Evolutionary conservation across 2,888 invertebrate species (phyloP).

Genomic region (Ditylenchus weischeri): DNA sequence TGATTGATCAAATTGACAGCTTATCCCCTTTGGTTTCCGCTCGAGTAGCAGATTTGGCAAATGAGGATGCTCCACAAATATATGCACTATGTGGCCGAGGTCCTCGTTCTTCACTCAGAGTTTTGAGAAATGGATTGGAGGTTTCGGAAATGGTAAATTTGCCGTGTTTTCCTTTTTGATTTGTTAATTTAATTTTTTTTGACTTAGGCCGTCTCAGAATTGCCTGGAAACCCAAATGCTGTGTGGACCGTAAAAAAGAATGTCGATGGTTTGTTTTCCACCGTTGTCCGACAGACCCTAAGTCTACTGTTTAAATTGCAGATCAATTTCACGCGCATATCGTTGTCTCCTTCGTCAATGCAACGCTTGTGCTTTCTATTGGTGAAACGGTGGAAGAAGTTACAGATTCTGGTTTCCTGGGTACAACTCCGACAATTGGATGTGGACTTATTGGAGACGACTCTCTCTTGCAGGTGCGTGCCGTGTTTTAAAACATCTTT

Average conservation of each 20-base stretch:
- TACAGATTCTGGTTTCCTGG: constrained; percentile 96
- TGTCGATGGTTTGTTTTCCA: constrained; percentile 75
- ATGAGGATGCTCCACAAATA: constrained; percentile 96
- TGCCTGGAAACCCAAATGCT: constrained; percentile 99
- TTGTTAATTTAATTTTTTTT: no score
- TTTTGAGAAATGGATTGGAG: constrained; percentile 88
- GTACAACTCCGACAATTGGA: constrained; percentile 95
- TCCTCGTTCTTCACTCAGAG: constrained; percentile 84
- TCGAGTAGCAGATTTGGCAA: constrained; percentile 68
- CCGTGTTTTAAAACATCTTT: background rate
- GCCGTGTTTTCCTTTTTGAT: no score
- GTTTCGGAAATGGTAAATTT: constrained; percentile 82
- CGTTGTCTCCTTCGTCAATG: constrained; percentile 97
- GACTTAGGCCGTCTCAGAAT: constrained; percentile 80
- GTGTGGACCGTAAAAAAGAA: constrained; percentile 97
- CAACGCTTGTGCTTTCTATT: constrained; percentile 95
- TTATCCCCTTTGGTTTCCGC: constrained; percentile 41
- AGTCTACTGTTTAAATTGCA: constrained; percentile 61
- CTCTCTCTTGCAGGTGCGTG: constrained; percentile 84
- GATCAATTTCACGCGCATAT: constrained; percentile 98
- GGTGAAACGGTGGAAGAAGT: constrained; percentile 99
- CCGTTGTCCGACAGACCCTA: background rate
- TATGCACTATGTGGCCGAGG: constrained; percentile 94
- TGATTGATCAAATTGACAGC: constrained; percentile 71
- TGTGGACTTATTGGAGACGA: constrained; percentile 96